Evolutionary conservation across 30 jellyfish, hydroid and myxozoan species (phyloP).

Genomic region (Chrysaora quinquecirrha): DNA sequence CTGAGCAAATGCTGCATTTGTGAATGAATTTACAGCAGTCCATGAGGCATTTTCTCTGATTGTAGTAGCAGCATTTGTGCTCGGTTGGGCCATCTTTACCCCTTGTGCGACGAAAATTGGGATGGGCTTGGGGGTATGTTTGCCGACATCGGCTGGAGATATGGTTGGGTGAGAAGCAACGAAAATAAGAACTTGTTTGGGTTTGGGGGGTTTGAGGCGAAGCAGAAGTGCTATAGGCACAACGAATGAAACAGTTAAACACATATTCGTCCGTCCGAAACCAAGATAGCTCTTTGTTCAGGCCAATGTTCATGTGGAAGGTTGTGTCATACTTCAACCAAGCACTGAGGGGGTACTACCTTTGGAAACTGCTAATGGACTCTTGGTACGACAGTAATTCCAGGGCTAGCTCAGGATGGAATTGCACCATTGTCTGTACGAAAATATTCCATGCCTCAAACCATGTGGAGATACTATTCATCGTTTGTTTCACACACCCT

Average conservation of each 20-base stretch:
- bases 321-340: slow-evolving; percentile 17
- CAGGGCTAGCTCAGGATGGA: slow-evolving; percentile 28
- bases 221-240: background rate
- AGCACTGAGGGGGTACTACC: slow-evolving; percentile 12
- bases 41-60: background rate
- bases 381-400: slow-evolving; percentile 17
- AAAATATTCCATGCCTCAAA: slow-evolving; percentile 22
- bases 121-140: background rate
- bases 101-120: no score
- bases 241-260: slow-evolving; percentile 6
- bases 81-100: no score
- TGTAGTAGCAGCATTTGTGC: slow-evolving; percentile 2
- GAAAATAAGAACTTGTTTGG: slow-evolving; percentile 8
- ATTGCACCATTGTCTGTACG: slow-evolving; percentile 21
- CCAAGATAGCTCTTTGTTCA: background rate
- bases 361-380: slow-evolving; percentile 4
- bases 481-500: slow-evolving; percentile 4
- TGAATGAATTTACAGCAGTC: background rate
- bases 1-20: slow-evolving; percentile 3
- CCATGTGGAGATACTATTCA: background rate
- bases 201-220: background rate
- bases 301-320: slow-evolving; percentile 1
- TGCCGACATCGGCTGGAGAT: background rate
- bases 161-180: slow-evolving; percentile 3
- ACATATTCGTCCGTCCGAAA: background rate